Evolutionary conservation across 2,797 vertebrate genomes (phyloP), one percentile per base, ranked within the genome.

Genomic region (Cossypha caffra): DNA sequence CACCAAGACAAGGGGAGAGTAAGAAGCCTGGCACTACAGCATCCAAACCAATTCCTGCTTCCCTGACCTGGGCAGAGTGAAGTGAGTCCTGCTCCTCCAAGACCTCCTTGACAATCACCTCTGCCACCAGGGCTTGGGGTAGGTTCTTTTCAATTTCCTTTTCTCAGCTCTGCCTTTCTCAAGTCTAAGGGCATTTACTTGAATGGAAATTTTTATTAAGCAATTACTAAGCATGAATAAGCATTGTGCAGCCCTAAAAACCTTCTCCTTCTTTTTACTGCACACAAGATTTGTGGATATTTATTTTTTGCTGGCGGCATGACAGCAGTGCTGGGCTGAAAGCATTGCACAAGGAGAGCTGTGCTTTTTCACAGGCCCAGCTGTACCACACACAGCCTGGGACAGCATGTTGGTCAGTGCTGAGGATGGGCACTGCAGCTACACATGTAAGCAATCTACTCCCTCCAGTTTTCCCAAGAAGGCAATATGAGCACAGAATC

Each of bases 321-420:
- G 55, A 26, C 12, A 74, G 52, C 48, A 42, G 13, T 7, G 16
- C 38, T 42, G 52, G 35, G 47, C 62, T 76, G 86, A 57, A 45
- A 79, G 48, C 63, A 10, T 16, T 62, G 47, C 21, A 51, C 26
- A 45, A 24, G 61, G 76, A 38, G 57, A 67, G 37, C 40, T 54
- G 58, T 23, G 47, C 37, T 95, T 50, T 78, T 52, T 71, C 57
- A 50, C 16, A 37, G 50, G 28, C 63, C 48, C 64, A 47, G 20
- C 50, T 12, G 19, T 75, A 4, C 72, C 73, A 82, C 57, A 58
- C 54, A n/a, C 31, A 71, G 85, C 26, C 86, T 77, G 52, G 5
- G 2, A 66, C 61, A 71, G 33, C 31, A 1, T 0, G 4, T 2
- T 21, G 45, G 54, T 37, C 3, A 14, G 8, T 10, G 17, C 51